Evolutionary conservation across 2,113 vertebrate species (phyloP).

Genomic region (Daboia siamensis): DNA sequence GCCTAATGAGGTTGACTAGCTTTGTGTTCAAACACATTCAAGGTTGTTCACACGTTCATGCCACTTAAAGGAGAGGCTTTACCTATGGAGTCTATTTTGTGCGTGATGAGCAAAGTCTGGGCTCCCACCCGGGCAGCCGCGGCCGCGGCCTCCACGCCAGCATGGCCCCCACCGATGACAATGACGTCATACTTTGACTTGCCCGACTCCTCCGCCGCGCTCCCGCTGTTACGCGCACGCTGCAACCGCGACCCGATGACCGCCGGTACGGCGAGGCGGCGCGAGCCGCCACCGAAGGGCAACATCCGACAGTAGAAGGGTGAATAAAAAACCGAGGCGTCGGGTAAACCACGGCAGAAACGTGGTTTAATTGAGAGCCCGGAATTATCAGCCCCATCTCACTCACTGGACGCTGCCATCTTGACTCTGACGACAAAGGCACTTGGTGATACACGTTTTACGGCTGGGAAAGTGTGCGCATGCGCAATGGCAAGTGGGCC

Average conservation of each 20-base stretch:
- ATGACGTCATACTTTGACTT: slow-evolving; percentile 78
- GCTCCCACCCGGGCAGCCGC: slow-evolving; percentile 84
- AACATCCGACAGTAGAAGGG: slow-evolving; percentile 39
- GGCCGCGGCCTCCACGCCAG: slow-evolving; percentile 85
- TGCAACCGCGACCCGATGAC: neutral
- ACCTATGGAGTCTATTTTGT: slow-evolving; percentile 85
- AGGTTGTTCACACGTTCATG: neutral
- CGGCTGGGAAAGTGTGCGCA: neutral
- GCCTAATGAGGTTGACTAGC: neutral
- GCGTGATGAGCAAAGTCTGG: slow-evolving; percentile 84
- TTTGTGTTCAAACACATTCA: neutral
- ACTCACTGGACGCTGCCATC: neutral
- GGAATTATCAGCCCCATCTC: fast-evolving
- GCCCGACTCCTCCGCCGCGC: neutral
- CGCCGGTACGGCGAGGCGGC: neutral
- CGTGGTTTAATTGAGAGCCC: neutral
- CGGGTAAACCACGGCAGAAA: neutral
- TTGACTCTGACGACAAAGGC: neutral
- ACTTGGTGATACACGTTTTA: fast-evolving
- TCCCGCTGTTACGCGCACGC: neutral
- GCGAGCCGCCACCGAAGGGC: slow-evolving; percentile 1
- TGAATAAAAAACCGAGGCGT: neutral
- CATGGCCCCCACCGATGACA: slow-evolving; percentile 90
- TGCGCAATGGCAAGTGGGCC: neutral
- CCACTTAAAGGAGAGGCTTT: neutral